A percentile compares a stretch with the other conserved stretches of the same genome.
These are phyloP conservation scores for Pangasius larnaudii DNA, from an alignment of 2,797 vertebrate species.

Conservation along the genomic window DNA sequence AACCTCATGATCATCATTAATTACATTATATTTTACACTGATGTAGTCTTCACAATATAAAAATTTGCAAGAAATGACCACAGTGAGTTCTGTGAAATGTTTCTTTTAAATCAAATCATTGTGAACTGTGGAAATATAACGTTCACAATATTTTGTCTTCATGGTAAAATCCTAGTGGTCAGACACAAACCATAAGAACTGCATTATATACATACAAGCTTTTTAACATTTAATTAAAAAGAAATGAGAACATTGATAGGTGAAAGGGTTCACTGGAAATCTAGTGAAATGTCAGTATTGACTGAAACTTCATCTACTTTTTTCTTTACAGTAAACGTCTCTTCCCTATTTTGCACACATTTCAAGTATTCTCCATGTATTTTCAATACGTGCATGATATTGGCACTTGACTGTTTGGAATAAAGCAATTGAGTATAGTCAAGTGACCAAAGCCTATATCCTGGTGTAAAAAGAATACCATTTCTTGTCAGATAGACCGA, in stretches of 20 bases:
- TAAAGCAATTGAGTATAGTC: neutral
- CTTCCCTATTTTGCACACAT: neutral
- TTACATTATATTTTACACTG: neutral
- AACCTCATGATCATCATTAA: neutral
- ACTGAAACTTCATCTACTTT: neutral
- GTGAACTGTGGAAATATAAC: neutral
- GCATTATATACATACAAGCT: neutral
- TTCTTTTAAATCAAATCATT: neutral
- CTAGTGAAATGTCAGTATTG: neutral
- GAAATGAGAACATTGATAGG: slow-evolving; percentile 10
- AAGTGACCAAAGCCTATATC: neutral
- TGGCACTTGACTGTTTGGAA: neutral
- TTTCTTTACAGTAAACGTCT: neutral
- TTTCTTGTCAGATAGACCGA: neutral
- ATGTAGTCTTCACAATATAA: neutral
- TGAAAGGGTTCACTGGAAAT: neutral
- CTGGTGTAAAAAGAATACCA: neutral
- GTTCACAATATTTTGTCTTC: neutral
- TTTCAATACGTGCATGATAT: neutral
- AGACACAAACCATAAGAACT: neutral
- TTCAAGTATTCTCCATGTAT: neutral
- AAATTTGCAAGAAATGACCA: neutral
- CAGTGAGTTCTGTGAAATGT: neutral
- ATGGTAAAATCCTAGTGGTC: neutral
- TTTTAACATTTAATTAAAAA: neutral